Evolutionary conservation across 2,888 invertebrate species (phyloP).

Genomic region (Tiliacea citrago): DNA sequence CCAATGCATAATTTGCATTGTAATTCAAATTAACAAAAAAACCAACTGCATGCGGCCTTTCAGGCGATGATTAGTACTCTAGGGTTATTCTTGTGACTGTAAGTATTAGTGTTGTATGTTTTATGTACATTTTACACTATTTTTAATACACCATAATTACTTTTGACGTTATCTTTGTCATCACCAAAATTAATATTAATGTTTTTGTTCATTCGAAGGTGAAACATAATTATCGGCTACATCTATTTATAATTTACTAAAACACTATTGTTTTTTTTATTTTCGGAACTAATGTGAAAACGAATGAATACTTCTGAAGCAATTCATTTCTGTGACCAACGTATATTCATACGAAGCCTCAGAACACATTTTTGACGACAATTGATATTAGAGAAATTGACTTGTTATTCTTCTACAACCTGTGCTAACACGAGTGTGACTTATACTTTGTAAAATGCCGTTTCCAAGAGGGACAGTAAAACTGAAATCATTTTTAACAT

Average conservation of each 20-base stretch:
- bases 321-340: background rate
- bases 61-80: background rate
- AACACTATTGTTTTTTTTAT: background rate
- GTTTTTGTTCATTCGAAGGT: background rate
- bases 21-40: no score
- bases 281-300: background rate
- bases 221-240: background rate
- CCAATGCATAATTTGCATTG: no score
- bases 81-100: background rate
- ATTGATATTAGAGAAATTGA: background rate
- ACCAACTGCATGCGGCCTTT: background rate
- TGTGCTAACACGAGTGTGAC: background rate
- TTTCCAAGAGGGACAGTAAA: background rate
- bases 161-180: background rate
- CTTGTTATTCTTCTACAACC: background rate
- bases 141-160: background rate
- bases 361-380: background rate
- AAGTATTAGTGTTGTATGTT: background rate
- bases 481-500: conserved; percentile 9
- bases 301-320: background rate
- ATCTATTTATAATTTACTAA: background rate
- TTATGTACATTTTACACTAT: background rate
- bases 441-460: background rate
- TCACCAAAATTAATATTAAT: background rate
- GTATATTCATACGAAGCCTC: background rate